phyloP scores from a whole-genome alignment of 2,797 vertebrate species.

The Myotis pilosus region DNA sequence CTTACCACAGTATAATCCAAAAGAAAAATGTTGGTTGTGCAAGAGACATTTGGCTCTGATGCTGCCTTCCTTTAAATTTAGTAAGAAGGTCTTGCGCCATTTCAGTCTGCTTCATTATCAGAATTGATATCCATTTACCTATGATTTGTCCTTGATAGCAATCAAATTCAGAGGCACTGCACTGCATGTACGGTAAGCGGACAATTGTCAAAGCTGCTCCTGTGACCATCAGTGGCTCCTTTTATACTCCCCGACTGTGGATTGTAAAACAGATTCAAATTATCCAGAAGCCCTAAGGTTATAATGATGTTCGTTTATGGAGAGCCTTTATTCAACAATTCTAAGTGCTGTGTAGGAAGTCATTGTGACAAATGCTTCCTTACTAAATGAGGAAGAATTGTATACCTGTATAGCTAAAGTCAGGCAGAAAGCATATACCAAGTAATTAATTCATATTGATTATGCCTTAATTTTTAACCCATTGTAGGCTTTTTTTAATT shows the following conservation, averaged over 20 bases:
- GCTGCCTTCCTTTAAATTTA: slow-evolving; percentile 41
- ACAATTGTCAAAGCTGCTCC: not conserved
- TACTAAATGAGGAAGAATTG: not conserved
- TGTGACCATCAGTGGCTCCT: not conserved
- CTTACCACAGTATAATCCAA: slow-evolving; percentile 14
- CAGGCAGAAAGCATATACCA: not conserved
- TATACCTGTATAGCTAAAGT: not conserved
- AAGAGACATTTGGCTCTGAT: not conserved
- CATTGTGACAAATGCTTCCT: not conserved
- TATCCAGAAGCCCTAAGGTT: not conserved
- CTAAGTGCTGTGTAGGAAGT: not conserved
- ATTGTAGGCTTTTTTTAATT: not conserved
- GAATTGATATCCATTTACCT: slow-evolving; percentile 39
- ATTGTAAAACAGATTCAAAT: slow-evolving; percentile 23
- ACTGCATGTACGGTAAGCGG: not conserved
- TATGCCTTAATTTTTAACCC: not conserved
- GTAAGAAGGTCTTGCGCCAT: slow-evolving; percentile 17
- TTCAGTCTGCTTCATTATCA: slow-evolving; percentile 42
- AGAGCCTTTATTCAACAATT: slow-evolving; percentile 10
- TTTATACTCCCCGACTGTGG: not conserved
- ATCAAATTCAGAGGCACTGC: slow-evolving; percentile 2
- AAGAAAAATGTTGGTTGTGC: slow-evolving; percentile 38
- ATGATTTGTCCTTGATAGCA: slow-evolving; percentile 33
- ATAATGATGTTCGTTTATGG: not conserved
- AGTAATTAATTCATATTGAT: not conserved